Evolutionary conservation across 1,140 invertebrate species (phyloP).

Genomic region (Doryteuthis pealeii): DNA sequence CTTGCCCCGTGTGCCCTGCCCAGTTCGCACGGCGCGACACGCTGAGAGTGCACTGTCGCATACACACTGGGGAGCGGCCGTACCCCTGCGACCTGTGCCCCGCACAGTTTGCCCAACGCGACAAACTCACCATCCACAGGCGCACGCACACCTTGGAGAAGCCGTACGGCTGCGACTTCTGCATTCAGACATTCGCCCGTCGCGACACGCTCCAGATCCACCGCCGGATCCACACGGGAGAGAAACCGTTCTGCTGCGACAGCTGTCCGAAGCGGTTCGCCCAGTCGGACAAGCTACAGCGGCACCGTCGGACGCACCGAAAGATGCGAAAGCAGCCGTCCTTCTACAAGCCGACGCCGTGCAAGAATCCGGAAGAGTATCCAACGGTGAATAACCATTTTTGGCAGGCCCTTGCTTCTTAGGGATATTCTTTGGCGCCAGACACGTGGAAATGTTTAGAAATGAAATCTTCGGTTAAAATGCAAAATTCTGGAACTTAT

Average conservation of each 20-base stretch:
- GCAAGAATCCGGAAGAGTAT: too few relatives aligned
- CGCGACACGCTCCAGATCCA: conserved; percentile 63
- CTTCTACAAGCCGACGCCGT: too few relatives aligned
- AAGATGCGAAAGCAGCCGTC: too few relatives aligned
- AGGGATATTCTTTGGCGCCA: too few relatives aligned
- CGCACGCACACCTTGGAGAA: conserved; percentile 18
- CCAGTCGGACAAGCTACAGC: conserved; percentile 63
- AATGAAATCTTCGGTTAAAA: too few relatives aligned
- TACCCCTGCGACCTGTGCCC: conserved; percentile 53
- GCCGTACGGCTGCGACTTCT: conserved; percentile 58
- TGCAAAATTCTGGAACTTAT: too few relatives aligned
- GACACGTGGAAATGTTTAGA: too few relatives aligned
- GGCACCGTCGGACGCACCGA: not conserved
- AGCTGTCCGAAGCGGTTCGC: conserved; percentile 97
- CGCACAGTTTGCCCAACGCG: conserved; percentile 58
- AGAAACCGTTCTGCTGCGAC: conserved; percentile 84
- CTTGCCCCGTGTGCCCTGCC: conserved; percentile 70
- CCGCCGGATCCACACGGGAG: conserved; percentile 94
- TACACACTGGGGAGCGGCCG: conserved; percentile 59
- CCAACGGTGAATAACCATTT: too few relatives aligned
- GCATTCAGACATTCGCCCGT: conserved; percentile 89
- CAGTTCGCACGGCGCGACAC: conserved; percentile 59
- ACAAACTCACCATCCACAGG: conserved; percentile 55
- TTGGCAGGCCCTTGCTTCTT: too few relatives aligned
- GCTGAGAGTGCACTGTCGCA: conserved; percentile 55